Conservation (phyloP, 2,797 vertebrate species). For the Fistularia tabacaria region DNA sequence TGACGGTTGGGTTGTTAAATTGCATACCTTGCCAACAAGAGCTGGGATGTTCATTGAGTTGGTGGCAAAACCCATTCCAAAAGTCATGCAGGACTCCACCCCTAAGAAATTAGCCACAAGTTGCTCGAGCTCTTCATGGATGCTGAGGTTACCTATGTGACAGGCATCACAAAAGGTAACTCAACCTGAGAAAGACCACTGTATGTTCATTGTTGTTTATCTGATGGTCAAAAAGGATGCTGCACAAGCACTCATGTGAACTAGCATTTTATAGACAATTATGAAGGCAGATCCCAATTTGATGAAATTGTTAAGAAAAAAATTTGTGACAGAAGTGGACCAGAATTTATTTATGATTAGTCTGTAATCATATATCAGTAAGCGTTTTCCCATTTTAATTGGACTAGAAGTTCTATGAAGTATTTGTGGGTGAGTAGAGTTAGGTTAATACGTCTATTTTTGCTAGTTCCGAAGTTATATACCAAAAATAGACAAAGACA, state of each 20-base stretch:
- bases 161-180: conserved; percentile 23
- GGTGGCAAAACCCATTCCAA: conserved; percentile 98
- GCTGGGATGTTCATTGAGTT: conserved; percentile 98
- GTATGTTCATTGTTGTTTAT: conserved; percentile 8
- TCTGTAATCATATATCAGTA: conserved; percentile 45
- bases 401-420: conserved; percentile 27
- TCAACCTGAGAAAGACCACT: conserved; percentile 9
- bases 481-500: too few relatives aligned
- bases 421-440: background rate
- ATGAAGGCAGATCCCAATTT: conserved; percentile 6
- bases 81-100: conserved; percentile 87
- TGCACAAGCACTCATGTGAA: background rate
- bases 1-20: conserved; percentile 9
- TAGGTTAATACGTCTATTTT: too few relatives aligned
- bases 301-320: conserved; percentile 13
- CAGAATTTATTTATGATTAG: conserved; percentile 52
- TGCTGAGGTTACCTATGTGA: conserved; percentile 83
- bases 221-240: conserved; percentile 25
- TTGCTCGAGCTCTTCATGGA: conserved; percentile 84
- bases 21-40: conserved; percentile 72
- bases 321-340: conserved; percentile 42
- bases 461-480: too few relatives aligned
- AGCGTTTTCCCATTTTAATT: conserved; percentile 45
- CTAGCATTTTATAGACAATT: too few relatives aligned
- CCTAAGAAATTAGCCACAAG: conserved; percentile 75